Evolutionary conservation across 2,113 vertebrate species (phyloP).

Genomic region (Cyprinodon variegatus): DNA sequence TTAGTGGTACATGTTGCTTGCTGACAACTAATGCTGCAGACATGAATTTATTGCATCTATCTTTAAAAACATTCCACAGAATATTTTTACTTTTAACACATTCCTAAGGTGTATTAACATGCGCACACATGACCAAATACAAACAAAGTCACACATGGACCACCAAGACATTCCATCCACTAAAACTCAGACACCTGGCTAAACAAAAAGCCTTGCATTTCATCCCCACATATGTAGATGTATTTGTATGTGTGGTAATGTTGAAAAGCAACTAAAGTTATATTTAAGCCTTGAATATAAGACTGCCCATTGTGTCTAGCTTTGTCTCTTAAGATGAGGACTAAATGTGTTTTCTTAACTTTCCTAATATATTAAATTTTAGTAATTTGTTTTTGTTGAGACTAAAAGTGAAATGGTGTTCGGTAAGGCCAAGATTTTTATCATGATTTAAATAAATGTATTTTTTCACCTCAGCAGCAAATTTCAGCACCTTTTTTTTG

Average conservation of each 20-base stretch:
- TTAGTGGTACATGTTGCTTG: slow-evolving; percentile 24
- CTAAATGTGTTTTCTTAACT: too few relatives aligned
- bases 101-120: slow-evolving; percentile 37
- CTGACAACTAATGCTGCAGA: slow-evolving; percentile 50
- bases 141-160: slow-evolving; percentile 27
- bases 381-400: too few relatives aligned
- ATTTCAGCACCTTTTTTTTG: too few relatives aligned
- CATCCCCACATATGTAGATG: slow-evolving; percentile 21
- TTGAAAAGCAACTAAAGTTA: background rate
- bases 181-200: slow-evolving; percentile 57
- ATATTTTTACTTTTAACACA: slow-evolving; percentile 43
- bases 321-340: too few relatives aligned
- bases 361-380: too few relatives aligned
- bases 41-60: slow-evolving; percentile 51
- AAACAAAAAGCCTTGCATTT: slow-evolving; percentile 57
- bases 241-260: slow-evolving; percentile 14
- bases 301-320: too few relatives aligned
- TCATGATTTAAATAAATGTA: too few relatives aligned
- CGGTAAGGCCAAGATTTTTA: too few relatives aligned
- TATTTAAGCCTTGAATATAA: slow-evolving; percentile 14
- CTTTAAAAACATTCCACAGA: slow-evolving; percentile 18
- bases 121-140: slow-evolving; percentile 35
- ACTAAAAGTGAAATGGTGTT: too few relatives aligned
- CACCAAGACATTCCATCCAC: slow-evolving; percentile 35
- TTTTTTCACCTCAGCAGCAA: too few relatives aligned